Evolutionary conservation across 2,797 vertebrate genomes (phyloP).

Genomic region (Sebastolobus alascanus): DNA sequence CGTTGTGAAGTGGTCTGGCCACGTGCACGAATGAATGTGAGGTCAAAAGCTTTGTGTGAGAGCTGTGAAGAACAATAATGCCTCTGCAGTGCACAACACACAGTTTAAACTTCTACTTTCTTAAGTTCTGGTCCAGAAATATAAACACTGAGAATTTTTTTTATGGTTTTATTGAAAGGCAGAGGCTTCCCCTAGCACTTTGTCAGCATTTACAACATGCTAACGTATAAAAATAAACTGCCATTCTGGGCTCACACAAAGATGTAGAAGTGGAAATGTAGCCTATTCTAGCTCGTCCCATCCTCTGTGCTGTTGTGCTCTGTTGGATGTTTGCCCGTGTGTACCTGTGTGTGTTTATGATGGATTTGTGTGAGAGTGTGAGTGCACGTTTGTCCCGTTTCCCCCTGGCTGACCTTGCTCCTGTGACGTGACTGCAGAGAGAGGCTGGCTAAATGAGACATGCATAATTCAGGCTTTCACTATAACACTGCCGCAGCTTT

Average conservation of each 20-base stretch:
- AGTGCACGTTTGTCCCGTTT: conserved; percentile 35
- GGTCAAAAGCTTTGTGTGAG: not conserved
- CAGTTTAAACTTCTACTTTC: not conserved
- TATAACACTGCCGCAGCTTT: conserved; percentile 39
- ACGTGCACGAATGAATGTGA: not conserved
- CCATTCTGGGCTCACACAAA: not conserved
- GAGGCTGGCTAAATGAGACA: conserved; percentile 59
- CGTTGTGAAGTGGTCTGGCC: too few species aligned
- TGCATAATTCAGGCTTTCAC: conserved; percentile 65
- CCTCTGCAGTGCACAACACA: not conserved
- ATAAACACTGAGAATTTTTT: not conserved
- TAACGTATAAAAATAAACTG: conserved; percentile 23
- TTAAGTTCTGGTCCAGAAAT: not conserved
- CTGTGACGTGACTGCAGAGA: conserved; percentile 50
- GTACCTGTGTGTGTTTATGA: not conserved
- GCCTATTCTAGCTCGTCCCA: not conserved
- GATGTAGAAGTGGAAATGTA: not conserved
- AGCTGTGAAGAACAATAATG: not conserved
- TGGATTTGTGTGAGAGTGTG: not conserved
- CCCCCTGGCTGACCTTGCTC: conserved; percentile 56
- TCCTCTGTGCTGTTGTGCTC: not conserved
- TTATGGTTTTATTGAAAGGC: conserved; percentile 2
- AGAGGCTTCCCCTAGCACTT: not conserved
- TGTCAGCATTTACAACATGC: conserved; percentile 4
- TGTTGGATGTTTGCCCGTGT: not conserved